These are phyloP conservation scores for Dinomys branickii DNA, from an alignment of 2,113 vertebrate genomes.

Conservation along the genomic window DNA sequence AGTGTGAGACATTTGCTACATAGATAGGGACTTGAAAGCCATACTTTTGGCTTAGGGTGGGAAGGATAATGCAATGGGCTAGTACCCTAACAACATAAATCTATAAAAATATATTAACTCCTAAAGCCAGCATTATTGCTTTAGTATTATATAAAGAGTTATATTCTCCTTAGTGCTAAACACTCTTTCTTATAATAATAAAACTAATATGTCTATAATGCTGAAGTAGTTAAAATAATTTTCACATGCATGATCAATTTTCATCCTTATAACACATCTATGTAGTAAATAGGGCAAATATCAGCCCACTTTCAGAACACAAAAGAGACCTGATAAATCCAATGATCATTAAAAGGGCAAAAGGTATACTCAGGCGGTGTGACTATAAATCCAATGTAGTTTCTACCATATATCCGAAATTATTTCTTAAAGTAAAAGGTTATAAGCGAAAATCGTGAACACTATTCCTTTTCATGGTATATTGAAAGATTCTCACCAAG, in stretches of 20 bases:
- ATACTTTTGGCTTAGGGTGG: slow-evolving; percentile 40
- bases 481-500: background rate
- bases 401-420: background rate
- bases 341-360: background rate
- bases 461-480: background rate
- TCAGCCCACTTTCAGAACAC: slow-evolving; percentile 2
- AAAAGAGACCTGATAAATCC: background rate
- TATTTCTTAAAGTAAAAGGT: slow-evolving; percentile 14
- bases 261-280: background rate
- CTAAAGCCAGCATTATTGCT: slow-evolving; percentile 8
- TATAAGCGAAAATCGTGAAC: background rate
- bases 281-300: background rate
- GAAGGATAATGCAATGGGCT: slow-evolving; percentile 32
- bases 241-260: slow-evolving; percentile 42
- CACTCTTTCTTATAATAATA: slow-evolving; percentile 39
- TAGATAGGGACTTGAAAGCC: background rate
- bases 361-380: background rate
- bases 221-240: slow-evolving; percentile 43
- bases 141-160: background rate
- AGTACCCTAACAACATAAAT: slow-evolving; percentile 39
- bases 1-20: slow-evolving; percentile 47
- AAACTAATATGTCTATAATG: slow-evolving; percentile 8
- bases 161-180: background rate
- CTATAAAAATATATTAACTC: slow-evolving; percentile 5
- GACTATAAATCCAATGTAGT: background rate